Evolutionary conservation across 2,113 vertebrate genomes (phyloP), one percentile per base, ranked within the genome.

Genomic region (Caranx ignobilis): DNA sequence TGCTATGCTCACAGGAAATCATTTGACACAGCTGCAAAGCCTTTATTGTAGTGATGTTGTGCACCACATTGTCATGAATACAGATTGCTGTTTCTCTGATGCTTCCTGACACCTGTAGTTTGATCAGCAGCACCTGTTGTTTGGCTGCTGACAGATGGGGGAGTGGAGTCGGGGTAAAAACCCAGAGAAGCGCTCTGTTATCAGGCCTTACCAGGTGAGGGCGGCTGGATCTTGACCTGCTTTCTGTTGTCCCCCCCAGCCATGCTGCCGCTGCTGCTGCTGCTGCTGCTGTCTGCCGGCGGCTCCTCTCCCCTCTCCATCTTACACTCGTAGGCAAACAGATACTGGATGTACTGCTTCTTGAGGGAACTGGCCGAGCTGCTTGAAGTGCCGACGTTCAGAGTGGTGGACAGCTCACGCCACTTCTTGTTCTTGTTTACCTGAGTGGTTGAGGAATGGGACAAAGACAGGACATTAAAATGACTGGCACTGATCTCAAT

Each of bases 351-450:
- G 89, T 99, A 99, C 93, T 98, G 97, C 94, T 98, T 98, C 93
- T 99, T 99, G 87, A 98, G 95, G 10, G 97, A 96, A 94, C 97
- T 98, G 66, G 97, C 97, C 0, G 97, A 96, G 2, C 96, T 98
- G 95, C 97, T 98, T 0, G 97, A 99, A 1, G 97, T 98, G 47
- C 97, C 97, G 41, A 98, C 96, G 9, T 95, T 97, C 59, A 98
- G 94, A 75, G 86, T 95, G 84, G 95, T 95, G 75, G 97, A 95
- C 91, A 99, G 94, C 91, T 99, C 97, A 11, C 97, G 96, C 97
- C 97, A 98, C 92, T 99, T 99, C 93, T 99, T 99, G 94, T 98
- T 99, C 95, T 99, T 99, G 94, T 99, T 98, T 77, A 98, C 97
- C 97, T 98, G 85, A 86, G 63, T 7, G 59, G 81, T 75, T 31